Percentiles rank a stretch among this genome's conserved stretches.
Conservation (phyloP, 2,888 invertebrate species). For the Ceriagrion tenellum region DNA sequence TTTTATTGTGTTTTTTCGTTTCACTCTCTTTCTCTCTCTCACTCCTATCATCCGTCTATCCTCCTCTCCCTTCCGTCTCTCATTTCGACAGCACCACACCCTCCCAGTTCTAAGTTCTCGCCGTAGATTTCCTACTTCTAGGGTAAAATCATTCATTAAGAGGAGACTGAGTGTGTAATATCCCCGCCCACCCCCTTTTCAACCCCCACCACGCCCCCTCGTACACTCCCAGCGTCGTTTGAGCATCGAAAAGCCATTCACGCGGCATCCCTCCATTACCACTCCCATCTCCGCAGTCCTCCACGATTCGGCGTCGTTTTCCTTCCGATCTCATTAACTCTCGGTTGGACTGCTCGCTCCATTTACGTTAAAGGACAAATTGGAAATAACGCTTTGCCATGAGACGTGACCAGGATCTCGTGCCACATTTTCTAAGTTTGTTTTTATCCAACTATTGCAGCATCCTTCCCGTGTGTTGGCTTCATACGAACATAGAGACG, state of each 20-base stretch:
- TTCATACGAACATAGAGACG: no score
- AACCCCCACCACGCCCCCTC: no score
- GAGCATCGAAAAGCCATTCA: neutral
- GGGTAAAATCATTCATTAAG: neutral
- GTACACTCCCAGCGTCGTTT: neutral
- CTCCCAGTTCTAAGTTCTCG: neutral
- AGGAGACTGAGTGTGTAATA: neutral
- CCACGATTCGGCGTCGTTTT: neutral
- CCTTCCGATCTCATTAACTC: neutral
- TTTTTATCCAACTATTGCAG: neutral
- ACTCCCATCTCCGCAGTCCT: neutral
- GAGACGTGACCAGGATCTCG: neutral
- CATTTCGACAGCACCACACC: neutral
- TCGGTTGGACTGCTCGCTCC: neutral
- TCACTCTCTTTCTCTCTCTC: no score
- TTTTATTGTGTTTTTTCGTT: neutral
- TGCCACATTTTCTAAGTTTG: neutral
- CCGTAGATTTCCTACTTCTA: neutral
- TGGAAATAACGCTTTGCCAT: neutral
- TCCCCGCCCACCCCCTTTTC: no score
- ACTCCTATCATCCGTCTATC: no score
- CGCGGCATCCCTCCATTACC: neutral
- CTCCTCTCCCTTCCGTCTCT: neutral
- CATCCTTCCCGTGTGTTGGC: neutral
- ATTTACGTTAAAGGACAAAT: neutral